These are phyloP conservation scores for Nycticryphes semicollaris DNA, from an alignment of 2,113 vertebrate species.

Conservation along the genomic window DNA sequence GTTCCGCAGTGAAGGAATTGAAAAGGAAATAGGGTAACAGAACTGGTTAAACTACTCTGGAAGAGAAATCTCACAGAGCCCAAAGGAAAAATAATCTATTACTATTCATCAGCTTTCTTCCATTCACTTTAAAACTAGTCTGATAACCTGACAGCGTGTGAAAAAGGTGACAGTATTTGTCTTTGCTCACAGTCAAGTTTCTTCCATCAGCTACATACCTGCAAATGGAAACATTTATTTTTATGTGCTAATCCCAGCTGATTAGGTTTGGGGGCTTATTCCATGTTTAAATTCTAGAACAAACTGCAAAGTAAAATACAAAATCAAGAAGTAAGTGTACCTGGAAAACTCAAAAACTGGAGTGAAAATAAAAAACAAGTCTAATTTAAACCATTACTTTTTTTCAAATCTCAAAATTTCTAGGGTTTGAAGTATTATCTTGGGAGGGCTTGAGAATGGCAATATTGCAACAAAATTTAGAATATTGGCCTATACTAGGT, in stretches of 20 bases:
- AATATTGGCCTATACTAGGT: background rate
- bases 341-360: background rate
- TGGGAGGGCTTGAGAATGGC: background rate
- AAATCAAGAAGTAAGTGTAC: background rate
- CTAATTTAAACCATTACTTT: background rate
- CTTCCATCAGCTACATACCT: background rate
- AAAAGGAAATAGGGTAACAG: background rate
- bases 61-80: background rate
- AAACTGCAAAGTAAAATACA: background rate
- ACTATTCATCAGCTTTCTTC: background rate
- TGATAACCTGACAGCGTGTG: background rate
- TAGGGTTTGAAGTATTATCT: background rate
- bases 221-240: background rate
- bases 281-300: background rate
- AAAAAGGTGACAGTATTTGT: background rate
- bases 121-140: background rate
- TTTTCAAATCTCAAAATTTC: background rate
- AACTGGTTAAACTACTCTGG: background rate
- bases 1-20: background rate
- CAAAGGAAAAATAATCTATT: background rate
- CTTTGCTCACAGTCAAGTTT: background rate
- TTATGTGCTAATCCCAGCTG: background rate
- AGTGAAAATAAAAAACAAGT: background rate
- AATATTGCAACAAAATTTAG: background rate
- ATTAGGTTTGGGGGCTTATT: background rate